Evolutionary conservation across 2,888 invertebrate species (phyloP), one percentile per base, ranked within the genome.

Genomic region (Malacosoma neustria): DNA sequence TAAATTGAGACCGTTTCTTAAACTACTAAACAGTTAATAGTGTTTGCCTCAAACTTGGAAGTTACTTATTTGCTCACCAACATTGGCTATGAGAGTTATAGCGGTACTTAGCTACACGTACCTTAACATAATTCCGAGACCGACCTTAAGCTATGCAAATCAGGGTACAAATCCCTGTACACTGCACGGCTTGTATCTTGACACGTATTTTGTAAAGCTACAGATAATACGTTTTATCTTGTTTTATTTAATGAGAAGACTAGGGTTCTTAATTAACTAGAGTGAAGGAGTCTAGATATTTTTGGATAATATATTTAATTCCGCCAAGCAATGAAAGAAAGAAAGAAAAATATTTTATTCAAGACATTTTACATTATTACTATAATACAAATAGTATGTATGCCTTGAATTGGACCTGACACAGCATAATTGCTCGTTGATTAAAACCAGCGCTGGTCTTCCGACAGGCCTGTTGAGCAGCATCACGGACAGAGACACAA

Each of bases 11-110:
- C 70, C 67, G 69, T 75, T 76, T 76, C 79, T 75, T 74, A 75
- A 79, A 72, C 72, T 75, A 72, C 68, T 69, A 61, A 71, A 76
- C 73, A 72, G 71, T 75, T 77, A 76, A 77, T 77, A 72, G 73
- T 65, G 72, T 74, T 74, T 69, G 70, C 65, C 61, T 57, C 50
- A 65, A 74, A 75, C 71, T 75, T 72, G 61, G 48, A 53, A 72
- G 66, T 73, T 69, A 72, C 72, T 75, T 74, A 77, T 75, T 72
- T 73, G 70, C 70, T 65, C 52, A 61, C 58, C 61, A 53, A 64
- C 67, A 67, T 69, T 54, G 64, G 58, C 64, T 68, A 62, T 61
- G 62, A 61, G 72, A 75, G 65, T 80, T 74, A 72, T 68, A 60
- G 62, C 47, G 45, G 46, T 72, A 77, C 67, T 76, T 76, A 22